Conservation (phyloP, 1,140 invertebrate genomes). For the Belonocnema kinseyi region DNA sequence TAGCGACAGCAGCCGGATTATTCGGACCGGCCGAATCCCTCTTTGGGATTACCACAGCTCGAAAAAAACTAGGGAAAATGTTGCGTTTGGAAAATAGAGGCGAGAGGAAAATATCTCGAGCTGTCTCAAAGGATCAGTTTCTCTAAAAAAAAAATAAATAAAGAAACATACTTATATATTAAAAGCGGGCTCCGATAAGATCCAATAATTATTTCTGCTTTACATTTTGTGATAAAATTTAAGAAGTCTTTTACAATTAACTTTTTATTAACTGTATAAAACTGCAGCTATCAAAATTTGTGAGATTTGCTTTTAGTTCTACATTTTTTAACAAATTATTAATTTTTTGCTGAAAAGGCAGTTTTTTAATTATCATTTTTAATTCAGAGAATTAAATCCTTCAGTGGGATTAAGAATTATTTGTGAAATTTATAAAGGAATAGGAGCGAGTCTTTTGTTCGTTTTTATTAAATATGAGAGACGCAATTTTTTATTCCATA, state of each 20-base stretch:
- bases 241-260: too few species aligned
- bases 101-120: conserved; percentile 49
- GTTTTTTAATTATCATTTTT: conserved; percentile 18
- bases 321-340: background rate
- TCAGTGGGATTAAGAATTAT: conserved; percentile 25
- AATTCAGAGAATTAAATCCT: background rate
- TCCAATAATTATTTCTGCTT: too few species aligned
- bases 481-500: conserved; percentile 22
- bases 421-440: conserved; percentile 19
- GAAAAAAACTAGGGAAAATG: conserved; percentile 69
- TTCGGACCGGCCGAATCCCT: conserved; percentile 60
- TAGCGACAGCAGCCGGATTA: conserved; percentile 72
- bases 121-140: conserved; percentile 19
- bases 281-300: too few species aligned
- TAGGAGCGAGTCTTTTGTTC: conserved; percentile 15
- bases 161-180: background rate
- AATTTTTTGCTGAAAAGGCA: background rate
- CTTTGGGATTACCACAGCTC: conserved; percentile 70
- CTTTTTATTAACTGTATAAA: too few species aligned
- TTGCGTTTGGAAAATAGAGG: conserved; percentile 52
- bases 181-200: background rate
- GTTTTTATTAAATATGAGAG: conserved; percentile 11
- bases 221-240: too few species aligned
- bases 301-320: too few species aligned
- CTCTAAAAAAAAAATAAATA: too few species aligned